These are phyloP conservation scores for Ceratina japonica DNA, from an alignment of 1,140 invertebrate genomes.

Conservation along the genomic window DNA sequence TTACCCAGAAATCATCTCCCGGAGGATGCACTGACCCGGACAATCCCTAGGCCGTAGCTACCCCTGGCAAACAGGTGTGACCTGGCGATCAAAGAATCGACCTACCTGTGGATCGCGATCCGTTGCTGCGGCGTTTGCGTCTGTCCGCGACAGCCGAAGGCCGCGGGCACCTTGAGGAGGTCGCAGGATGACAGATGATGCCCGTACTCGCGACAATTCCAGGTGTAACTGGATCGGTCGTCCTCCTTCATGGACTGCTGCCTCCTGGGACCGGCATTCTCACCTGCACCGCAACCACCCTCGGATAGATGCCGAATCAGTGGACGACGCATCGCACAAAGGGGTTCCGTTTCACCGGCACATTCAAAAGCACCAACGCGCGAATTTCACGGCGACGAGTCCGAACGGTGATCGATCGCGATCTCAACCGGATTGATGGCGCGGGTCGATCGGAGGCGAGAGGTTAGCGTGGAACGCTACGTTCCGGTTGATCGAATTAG, in stretches of 20 bases:
- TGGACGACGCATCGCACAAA: conserved; percentile 72
- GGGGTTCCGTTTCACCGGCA: conserved; percentile 25
- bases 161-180: conserved; percentile 73
- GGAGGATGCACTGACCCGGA: conserved; percentile 47
- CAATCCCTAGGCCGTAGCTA: conserved; percentile 21
- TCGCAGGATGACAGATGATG: conserved; percentile 75
- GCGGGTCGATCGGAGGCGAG: neutral
- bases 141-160: conserved; percentile 58
- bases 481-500: neutral
- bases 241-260: conserved; percentile 67
- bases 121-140: conserved; percentile 70
- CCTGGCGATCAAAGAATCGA: neutral
- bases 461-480: neutral
- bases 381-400: neutral
- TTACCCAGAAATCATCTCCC: conserved; percentile 45
- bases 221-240: conserved; percentile 64
- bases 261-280: conserved; percentile 47
- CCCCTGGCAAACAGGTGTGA: neutral
- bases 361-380: conserved; percentile 26
- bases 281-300: conserved; percentile 70
- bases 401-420: no score
- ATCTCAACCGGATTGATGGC: neutral
- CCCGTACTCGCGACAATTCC: conserved; percentile 72
- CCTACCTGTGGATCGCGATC: conserved; percentile 72
- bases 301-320: conserved; percentile 75